These are phyloP conservation scores for Tichodroma muraria DNA, from an alignment of 2,113 vertebrate species.

Conservation along the genomic window DNA sequence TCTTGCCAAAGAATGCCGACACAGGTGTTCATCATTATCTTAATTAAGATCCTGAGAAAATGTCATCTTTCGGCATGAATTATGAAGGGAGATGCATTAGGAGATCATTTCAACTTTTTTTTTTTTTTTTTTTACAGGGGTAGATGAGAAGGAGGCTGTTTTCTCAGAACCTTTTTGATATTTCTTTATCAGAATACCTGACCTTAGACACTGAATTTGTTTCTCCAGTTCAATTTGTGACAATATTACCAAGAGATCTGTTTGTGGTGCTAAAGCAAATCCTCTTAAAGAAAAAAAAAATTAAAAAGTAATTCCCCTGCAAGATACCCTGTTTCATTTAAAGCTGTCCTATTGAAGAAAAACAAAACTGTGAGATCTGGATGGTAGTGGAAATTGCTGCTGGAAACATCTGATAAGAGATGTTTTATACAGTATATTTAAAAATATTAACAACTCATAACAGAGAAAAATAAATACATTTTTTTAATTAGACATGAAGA, in stretches of 20 bases:
- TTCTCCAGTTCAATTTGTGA: background rate
- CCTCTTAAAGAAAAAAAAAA: background rate
- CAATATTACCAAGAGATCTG: background rate
- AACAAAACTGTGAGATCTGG: background rate
- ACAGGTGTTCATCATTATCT: constrained; percentile 77
- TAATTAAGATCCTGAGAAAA: constrained; percentile 77
- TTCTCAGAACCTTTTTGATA: background rate
- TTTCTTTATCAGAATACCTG: background rate
- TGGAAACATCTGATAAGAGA: background rate
- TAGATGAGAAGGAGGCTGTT: background rate
- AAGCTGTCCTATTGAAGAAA: background rate
- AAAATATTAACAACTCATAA: background rate
- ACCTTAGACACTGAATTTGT: background rate
- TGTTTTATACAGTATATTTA: background rate
- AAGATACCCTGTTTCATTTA: background rate
- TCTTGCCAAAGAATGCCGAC: constrained; percentile 73
- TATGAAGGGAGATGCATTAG: constrained; percentile 54
- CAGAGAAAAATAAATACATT: background rate
- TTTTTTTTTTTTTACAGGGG: background rate
- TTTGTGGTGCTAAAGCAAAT: background rate
- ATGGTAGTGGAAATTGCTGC: background rate
- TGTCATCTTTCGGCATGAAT: constrained; percentile 62
- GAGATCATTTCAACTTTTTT: constrained; percentile 35
- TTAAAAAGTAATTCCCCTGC: background rate
- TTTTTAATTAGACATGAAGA: background rate